Conservation (phyloP, 2,888 invertebrate genomes). For the Scaptomyza reducta region DNA sequence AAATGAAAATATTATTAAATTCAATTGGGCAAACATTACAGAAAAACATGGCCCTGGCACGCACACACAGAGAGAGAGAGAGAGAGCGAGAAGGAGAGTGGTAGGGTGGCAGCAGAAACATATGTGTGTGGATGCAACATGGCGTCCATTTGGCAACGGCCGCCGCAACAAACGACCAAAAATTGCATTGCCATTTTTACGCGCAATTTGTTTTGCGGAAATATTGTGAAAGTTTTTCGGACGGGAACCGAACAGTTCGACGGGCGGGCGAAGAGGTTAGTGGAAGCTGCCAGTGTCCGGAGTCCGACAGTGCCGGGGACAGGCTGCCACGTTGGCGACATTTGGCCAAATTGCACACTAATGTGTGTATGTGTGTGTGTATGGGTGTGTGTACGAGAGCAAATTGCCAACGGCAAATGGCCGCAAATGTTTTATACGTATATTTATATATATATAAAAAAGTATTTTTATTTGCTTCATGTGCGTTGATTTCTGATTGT, state of each 20-base stretch:
- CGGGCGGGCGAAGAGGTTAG: constrained; percentile 1
- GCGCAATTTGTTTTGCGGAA: constrained; percentile 77
- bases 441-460: constrained; percentile 15
- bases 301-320: constrained; percentile 38
- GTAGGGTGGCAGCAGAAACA: constrained; percentile 28
- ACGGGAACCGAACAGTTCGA: constrained; percentile 36
- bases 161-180: constrained; percentile 81
- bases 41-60: constrained; percentile 66
- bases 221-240: constrained; percentile 77
- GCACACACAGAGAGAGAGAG: constrained; percentile 15
- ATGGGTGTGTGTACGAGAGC: constrained; percentile 32
- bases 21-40: constrained; percentile 81
- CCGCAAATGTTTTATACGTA: constrained; percentile 66
- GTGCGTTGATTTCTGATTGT: constrained; percentile 77
- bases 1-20: constrained; percentile 82
- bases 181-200: constrained; percentile 80
- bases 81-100: background rate
- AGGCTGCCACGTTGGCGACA: constrained; percentile 77
- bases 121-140: constrained; percentile 77
- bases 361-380: constrained; percentile 56
- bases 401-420: constrained; percentile 72
- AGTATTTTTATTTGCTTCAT: constrained; percentile 66
- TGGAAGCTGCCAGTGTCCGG: constrained; percentile 11
- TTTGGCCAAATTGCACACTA: constrained; percentile 78
- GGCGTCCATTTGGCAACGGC: constrained; percentile 80